Evolutionary conservation across 2,797 vertebrate genomes (phyloP).

Genomic region (Picus viridis): DNA sequence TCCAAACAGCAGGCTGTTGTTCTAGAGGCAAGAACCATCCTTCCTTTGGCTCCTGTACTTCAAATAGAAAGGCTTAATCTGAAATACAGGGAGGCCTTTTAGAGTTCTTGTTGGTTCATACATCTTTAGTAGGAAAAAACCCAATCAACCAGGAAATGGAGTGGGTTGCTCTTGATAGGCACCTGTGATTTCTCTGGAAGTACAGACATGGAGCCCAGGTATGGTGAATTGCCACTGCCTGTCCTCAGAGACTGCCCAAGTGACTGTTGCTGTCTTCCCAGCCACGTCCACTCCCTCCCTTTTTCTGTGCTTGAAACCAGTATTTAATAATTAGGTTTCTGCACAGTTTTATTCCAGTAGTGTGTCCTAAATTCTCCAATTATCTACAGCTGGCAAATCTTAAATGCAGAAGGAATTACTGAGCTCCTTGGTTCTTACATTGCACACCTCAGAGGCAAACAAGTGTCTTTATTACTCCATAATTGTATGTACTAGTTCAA

Average conservation of each 20-base stretch:
- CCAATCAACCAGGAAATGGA: background rate
- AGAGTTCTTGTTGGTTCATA: background rate
- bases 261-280: background rate
- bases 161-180: background rate
- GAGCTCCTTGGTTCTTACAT: background rate
- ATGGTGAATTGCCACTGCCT: background rate
- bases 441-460: background rate
- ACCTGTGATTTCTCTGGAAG: background rate
- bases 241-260: background rate
- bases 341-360: background rate
- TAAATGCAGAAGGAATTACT: constrained; percentile 4
- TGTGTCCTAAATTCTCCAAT: background rate
- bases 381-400: background rate
- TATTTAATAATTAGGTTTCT: background rate
- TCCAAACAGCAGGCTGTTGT: background rate
- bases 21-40: background rate
- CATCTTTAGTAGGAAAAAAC: background rate
- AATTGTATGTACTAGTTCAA: constrained; percentile 6
- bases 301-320: background rate
- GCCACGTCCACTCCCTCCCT: background rate
- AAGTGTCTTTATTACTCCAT: constrained; percentile 1
- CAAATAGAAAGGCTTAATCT: background rate
- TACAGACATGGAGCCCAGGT: fast-evolving
- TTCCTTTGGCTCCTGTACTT: background rate
- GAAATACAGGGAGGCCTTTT: background rate